Conservation (phyloP, 1,140 invertebrate species). For the Zaprionus africanus region DNA sequence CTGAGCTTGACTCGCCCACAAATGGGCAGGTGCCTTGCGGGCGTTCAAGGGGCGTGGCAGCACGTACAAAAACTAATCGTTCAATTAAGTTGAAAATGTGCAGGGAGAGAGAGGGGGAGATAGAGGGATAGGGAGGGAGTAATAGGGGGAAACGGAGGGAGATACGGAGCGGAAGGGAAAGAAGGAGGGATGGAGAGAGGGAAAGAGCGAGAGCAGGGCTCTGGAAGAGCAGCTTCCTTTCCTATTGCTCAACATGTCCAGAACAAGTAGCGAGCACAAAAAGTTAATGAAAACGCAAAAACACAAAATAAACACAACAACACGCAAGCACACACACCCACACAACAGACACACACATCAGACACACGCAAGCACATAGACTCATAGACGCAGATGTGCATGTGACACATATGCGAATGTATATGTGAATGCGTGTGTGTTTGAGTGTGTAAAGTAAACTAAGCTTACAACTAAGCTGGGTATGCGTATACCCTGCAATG, state of each 20-base stretch:
- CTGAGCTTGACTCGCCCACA: constrained; percentile 7
- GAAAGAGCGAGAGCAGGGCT: neutral
- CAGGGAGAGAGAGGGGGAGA: neutral
- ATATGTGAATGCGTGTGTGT: neutral
- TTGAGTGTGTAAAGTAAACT: constrained; percentile 13
- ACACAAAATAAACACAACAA: constrained; percentile 23
- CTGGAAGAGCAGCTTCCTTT: neutral
- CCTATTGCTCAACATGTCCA: constrained; percentile 55
- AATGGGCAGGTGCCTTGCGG: constrained; percentile 18
- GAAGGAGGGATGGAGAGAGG: constrained; percentile 8
- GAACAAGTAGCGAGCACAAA: constrained; percentile 63
- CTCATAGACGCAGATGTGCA: neutral
- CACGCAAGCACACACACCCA: neutral
- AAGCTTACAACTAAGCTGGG: neutral
- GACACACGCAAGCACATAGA: neutral
- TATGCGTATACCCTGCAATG: constrained; percentile 26
- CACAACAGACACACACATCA: neutral
- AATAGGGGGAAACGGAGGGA: too few relatives aligned
- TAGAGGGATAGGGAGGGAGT: neutral
- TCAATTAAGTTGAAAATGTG: constrained; percentile 70
- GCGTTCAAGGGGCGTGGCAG: constrained; percentile 31
- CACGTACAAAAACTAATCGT: constrained; percentile 78
- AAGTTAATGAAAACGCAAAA: constrained; percentile 71
- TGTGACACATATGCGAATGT: constrained; percentile 9
- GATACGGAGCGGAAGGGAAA: too few relatives aligned